Percentiles rank a stretch among this genome's conserved stretches.
Evolutionary conservation across 2,888 invertebrate genomes (phyloP).

Genomic region (Cryptocephalus moraei): DNA sequence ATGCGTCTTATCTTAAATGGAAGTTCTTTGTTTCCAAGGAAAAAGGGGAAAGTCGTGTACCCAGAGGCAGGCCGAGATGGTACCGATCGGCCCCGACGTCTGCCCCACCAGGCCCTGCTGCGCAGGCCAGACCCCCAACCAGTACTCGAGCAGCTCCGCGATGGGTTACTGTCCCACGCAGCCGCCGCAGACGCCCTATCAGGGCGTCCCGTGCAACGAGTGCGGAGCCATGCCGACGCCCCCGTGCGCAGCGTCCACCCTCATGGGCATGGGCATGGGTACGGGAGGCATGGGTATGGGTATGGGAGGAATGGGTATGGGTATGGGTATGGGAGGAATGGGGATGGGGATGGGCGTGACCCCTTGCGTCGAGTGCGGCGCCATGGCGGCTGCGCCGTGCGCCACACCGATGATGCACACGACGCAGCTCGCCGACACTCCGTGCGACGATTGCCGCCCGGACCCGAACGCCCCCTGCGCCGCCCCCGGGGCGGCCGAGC

Average conservation of each 20-base stretch:
- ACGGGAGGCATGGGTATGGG: too few species aligned
- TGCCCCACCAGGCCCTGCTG: too few species aligned
- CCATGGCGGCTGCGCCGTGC: conserved; percentile 11
- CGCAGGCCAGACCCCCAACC: too few species aligned
- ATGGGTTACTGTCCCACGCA: too few species aligned
- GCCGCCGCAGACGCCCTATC: too few species aligned
- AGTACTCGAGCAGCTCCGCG: too few species aligned
- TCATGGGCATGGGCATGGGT: not conserved
- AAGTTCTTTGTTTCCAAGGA: too few species aligned
- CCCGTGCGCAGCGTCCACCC: conserved; percentile 2
- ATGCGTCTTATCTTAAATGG: too few species aligned
- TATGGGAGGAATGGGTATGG: conserved; percentile 5
- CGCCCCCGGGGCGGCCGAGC: conserved; percentile 1
- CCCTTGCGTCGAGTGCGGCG: conserved; percentile 20
- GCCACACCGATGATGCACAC: not conserved
- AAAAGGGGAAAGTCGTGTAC: too few species aligned
- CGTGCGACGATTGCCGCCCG: conserved; percentile 4
- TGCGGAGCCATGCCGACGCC: conserved; percentile 12
- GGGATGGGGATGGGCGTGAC: conserved; percentile 6
- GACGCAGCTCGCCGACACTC: not conserved
- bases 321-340: not conserved
- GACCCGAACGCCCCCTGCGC: conserved; percentile 1
- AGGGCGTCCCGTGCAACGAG: conserved; percentile 18
- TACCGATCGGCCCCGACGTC: too few species aligned
- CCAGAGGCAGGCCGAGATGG: too few species aligned